Base-by-base conservation (phyloP, 2,888 invertebrate species). In the Bellardia pandia region DNA sequence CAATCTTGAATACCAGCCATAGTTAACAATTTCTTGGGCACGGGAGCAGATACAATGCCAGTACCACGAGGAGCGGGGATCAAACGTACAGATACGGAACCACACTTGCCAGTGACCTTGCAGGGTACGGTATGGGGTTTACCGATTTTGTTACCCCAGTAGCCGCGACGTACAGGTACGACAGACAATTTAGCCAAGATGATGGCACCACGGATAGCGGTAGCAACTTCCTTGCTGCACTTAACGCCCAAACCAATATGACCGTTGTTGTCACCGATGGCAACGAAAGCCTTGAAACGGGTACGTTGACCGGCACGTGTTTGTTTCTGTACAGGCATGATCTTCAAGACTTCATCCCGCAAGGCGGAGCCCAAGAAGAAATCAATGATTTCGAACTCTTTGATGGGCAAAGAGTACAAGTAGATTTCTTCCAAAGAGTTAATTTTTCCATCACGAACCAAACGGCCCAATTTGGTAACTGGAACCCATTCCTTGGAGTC, bases 1-100 rank as follows among this genome's bases (percentile, higher is more conserved):
- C 99, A 99, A 95, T 99, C 99, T 93, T 99, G 98, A 93, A 99
- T 99, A 94, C 99, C 99, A 93, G 99, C 99, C 99, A 99, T 99
- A 93, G 97, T 97, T 90, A 99, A 95, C 86, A 99, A 95, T 94
- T 99, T 99, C 95, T 99, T 99, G 37, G 99, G 99, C 2, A 99
- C 99, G 69, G 99, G 99, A 53, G 99, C 99, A 79, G 99, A 99
- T 85, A 99, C 99, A 94, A 99, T 99, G 86, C 99, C 99, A 88
- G 99, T 99, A 95, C 99, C 99, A 95, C 99, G 97, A 40, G 99
- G 99, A 78, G 99, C 99, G 56, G 99, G 99, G 92, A 99, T 99
- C 91, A 99, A 95, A 92, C 99, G 96, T 91, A 99, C 99, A 48
- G 98, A 97, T 48, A 99, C 99, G 37, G 99, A 99, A 91, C 99